Percentiles rank a stretch among this genome's conserved stretches.
These are phyloP conservation scores for Hirtodrosophila duncani DNA, from an alignment of 2,888 invertebrate species.

Conservation along the genomic window DNA sequence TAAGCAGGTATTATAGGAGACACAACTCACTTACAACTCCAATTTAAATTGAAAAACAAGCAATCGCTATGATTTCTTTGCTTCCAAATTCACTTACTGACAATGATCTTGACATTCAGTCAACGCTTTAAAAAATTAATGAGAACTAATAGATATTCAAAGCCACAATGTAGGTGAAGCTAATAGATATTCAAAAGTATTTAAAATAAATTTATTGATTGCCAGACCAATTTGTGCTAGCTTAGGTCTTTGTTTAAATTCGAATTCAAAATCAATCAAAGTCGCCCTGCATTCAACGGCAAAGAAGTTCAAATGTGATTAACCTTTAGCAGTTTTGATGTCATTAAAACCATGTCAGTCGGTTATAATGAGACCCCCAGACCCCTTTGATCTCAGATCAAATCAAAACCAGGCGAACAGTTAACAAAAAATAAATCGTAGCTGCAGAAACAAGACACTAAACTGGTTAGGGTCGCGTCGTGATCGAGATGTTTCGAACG, in stretches of 20 bases:
- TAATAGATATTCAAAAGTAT: background rate
- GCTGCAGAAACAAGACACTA: conserved; percentile 17
- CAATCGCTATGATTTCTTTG: too few relatives aligned
- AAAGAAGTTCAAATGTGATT: conserved; percentile 66
- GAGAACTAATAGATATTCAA: too few relatives aligned
- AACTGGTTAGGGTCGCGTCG: conserved; percentile 46
- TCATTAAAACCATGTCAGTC: conserved; percentile 53
- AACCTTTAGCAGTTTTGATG: conserved; percentile 60
- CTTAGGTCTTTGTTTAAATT: too few relatives aligned
- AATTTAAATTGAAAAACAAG: too few relatives aligned
- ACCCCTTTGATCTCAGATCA: conserved; percentile 11
- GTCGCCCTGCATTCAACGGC: conserved; percentile 21
- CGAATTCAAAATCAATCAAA: conserved; percentile 3
- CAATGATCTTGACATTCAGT: too few relatives aligned
- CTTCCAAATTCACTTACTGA: too few relatives aligned
- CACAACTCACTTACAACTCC: too few relatives aligned
- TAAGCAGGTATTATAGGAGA: too few relatives aligned
- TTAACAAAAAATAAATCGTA: conserved; percentile 16
- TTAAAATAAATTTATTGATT: background rate
- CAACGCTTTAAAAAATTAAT: too few relatives aligned
- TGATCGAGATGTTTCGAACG: conserved; percentile 34
- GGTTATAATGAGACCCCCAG: conserved; percentile 32
- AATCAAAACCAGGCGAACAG: conserved; percentile 21
- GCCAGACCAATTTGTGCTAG: too few relatives aligned
- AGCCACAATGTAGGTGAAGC: too few relatives aligned